phyloP scores from a whole-genome alignment of 2,797 vertebrate genomes.

The Liparis tanakae region DNA sequence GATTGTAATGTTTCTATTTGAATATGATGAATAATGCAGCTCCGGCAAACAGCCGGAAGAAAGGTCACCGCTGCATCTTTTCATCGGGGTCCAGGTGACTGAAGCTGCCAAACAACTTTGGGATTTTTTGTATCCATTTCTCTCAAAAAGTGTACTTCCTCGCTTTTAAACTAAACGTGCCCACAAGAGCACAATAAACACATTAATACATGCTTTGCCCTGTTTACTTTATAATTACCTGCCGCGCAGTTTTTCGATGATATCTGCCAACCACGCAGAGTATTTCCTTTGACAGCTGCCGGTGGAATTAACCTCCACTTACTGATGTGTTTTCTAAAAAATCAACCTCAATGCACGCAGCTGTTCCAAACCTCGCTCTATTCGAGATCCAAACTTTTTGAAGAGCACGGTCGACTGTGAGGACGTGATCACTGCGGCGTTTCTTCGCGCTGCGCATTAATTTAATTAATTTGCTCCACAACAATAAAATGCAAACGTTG shows the following conservation, averaged over 20 bases:
- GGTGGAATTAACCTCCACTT: slow-evolving; percentile 31
- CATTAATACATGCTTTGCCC: slow-evolving; percentile 18
- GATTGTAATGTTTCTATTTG: background rate
- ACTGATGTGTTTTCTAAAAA: slow-evolving; percentile 40
- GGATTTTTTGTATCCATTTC: background rate
- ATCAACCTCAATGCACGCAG: slow-evolving; percentile 32
- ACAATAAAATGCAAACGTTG: background rate
- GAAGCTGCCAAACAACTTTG: background rate
- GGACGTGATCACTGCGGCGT: background rate
- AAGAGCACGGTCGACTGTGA: background rate
- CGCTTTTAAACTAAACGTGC: slow-evolving; percentile 26
- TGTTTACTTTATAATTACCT: slow-evolving; percentile 62
- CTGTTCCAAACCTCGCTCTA: slow-evolving; percentile 9
- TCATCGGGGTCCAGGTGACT: slow-evolving; percentile 7
- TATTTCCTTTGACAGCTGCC: slow-evolving; percentile 46
- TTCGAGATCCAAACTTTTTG: slow-evolving; percentile 8
- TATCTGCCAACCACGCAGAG: slow-evolving; percentile 40
- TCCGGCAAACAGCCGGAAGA: background rate
- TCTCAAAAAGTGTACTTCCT: slow-evolving; percentile 20
- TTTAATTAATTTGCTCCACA: background rate
- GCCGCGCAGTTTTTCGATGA: slow-evolving; percentile 39
- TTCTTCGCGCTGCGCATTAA: background rate
- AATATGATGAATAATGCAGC: background rate
- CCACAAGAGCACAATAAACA: slow-evolving; percentile 33
- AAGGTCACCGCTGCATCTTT: background rate